phyloP scores from a whole-genome alignment of 2,888 invertebrate species.

The Clitarchus hookeri region DNA sequence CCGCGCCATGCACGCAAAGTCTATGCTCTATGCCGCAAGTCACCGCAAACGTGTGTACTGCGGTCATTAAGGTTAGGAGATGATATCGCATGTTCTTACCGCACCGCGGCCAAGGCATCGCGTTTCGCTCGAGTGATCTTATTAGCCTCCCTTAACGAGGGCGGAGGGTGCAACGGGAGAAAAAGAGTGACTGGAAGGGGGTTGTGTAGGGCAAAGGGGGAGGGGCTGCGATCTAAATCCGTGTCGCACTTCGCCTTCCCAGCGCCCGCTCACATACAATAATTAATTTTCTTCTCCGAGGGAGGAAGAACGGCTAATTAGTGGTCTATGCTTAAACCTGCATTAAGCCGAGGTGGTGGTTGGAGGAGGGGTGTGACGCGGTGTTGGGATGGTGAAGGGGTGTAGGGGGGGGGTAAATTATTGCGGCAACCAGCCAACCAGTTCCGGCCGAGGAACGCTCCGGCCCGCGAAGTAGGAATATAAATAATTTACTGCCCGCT shows the following conservation, averaged over 20 bases:
- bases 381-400: background rate
- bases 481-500: conserved; percentile 14
- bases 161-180: background rate
- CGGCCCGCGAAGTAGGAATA: conserved; percentile 8
- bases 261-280: background rate
- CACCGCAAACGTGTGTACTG: background rate
- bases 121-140: conserved; percentile 4
- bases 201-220: background rate
- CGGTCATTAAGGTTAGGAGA: background rate
- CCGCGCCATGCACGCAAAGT: too few relatives aligned
- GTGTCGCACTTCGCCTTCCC: background rate
- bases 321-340: conserved; percentile 20
- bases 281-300: conserved; percentile 20
- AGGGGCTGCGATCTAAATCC: conserved; percentile 16
- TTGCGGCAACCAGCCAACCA: conserved; percentile 14
- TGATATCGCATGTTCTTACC: background rate
- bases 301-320: conserved; percentile 20
- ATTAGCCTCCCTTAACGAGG: background rate
- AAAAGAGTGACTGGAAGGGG: background rate
- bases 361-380: background rate
- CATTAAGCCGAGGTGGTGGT: conserved; percentile 15
- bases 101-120: background rate
- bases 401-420: background rate
- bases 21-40: too few relatives aligned
- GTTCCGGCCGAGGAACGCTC: background rate